Evolutionary conservation across 1,140 invertebrate species (phyloP).

Genomic region (Drosophila arawakana): DNA sequence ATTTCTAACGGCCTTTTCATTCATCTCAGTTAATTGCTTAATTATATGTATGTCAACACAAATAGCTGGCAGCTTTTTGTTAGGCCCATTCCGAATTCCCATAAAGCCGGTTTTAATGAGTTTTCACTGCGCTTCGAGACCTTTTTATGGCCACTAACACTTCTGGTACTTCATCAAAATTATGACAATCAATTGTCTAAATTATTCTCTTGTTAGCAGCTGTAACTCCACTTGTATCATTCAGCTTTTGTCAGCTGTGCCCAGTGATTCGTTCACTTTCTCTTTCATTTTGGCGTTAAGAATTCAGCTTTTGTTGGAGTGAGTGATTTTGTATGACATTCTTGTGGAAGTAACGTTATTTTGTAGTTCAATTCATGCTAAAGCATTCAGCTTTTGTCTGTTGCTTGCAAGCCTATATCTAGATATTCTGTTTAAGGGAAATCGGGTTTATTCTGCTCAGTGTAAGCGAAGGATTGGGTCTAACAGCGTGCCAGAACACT

Average conservation of each 20-base stretch:
- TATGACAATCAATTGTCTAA: neutral
- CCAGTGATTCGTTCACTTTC: no score
- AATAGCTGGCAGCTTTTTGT: neutral
- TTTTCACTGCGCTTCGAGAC: constrained; percentile 7
- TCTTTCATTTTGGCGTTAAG: no score
- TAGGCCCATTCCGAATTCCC: constrained; percentile 4
- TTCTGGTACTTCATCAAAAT: neutral
- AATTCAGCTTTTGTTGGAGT: neutral
- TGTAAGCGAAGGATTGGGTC: no score
- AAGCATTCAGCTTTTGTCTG: no score
- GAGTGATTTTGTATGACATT: neutral
- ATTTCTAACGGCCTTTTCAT: constrained; percentile 24
- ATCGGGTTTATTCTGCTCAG: no score
- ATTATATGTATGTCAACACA: constrained; percentile 31
- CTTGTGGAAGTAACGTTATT: no score
- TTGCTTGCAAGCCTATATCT: no score
- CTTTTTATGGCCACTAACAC: neutral
- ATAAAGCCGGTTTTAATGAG: constrained; percentile 15
- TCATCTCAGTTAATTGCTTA: constrained; percentile 28
- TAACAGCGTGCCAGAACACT: no score
- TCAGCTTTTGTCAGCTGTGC: neutral
- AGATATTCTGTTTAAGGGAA: no score
- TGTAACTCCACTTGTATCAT: neutral
- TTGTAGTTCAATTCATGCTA: no score
- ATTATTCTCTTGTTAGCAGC: neutral